Percentiles rank a stretch among this genome's conserved stretches.
phyloP scores from a whole-genome alignment of 2,888 invertebrate genomes.

The Caenorhabditis virilis region DNA sequence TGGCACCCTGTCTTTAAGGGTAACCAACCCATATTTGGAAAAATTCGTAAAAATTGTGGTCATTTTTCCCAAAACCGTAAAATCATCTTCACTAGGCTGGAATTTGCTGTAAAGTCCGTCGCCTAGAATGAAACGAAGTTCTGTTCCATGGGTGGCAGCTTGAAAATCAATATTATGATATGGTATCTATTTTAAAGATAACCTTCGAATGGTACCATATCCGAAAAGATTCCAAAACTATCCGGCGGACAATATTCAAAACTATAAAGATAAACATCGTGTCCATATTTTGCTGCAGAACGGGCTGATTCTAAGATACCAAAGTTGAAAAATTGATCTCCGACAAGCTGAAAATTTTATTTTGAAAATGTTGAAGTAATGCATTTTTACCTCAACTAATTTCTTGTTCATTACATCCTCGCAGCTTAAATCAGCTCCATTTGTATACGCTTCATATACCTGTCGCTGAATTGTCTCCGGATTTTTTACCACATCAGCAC shows the following conservation, averaged over 20 bases:
- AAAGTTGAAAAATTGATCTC: constrained; percentile 34
- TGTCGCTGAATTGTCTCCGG: constrained; percentile 11
- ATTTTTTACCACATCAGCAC: constrained; percentile 10
- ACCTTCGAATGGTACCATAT: constrained; percentile 45
- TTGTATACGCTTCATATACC: constrained; percentile 11
- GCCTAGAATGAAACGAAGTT: constrained; percentile 53
- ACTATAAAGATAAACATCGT: constrained; percentile 42
- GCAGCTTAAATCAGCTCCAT: constrained; percentile 10
- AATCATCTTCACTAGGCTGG: constrained; percentile 42
- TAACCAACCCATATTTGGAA: constrained; percentile 55
- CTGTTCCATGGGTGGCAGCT: constrained; percentile 49
- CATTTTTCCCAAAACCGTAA: constrained; percentile 43
- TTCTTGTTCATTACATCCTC: constrained; percentile 13
- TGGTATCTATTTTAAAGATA: not conserved
- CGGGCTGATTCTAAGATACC: constrained; percentile 30
- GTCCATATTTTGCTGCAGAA: constrained; percentile 30
- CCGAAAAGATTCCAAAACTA: constrained; percentile 40
- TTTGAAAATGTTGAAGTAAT: not conserved
- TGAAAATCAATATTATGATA: no score
- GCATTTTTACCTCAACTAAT: constrained; percentile 6
- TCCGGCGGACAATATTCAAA: constrained; percentile 44
- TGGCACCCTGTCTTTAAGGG: no score
- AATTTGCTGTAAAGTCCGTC: constrained; percentile 50
- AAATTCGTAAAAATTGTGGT: constrained; percentile 49
- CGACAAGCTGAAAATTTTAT: constrained; percentile 18